Percentiles rank a stretch among this genome's conserved stretches.
These are phyloP conservation scores for Neocrepidodera transversa DNA, from an alignment of 2,888 invertebrate genomes.

Conservation along the genomic window DNA sequence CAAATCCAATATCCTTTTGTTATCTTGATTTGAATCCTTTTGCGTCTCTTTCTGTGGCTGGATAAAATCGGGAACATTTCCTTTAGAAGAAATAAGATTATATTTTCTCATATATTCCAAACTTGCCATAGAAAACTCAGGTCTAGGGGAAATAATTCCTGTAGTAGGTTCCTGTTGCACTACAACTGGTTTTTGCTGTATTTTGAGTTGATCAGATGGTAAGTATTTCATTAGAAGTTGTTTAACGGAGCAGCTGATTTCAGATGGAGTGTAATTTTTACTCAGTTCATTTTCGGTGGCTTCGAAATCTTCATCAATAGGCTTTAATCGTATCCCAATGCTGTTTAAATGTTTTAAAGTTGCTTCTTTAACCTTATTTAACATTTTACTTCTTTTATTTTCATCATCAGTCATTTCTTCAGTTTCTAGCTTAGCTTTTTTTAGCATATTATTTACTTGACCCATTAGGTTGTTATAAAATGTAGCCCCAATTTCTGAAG, in stretches of 20 bases:
- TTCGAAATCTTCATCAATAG: conserved; percentile 42
- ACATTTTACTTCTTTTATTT: conserved; percentile 45
- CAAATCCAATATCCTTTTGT: conserved; percentile 70
- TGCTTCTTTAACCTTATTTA: conserved; percentile 55
- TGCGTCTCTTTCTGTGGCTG: not conserved
- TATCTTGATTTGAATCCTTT: conserved; percentile 31
- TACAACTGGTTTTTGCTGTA: conserved; percentile 17
- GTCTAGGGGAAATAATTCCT: conserved; percentile 50
- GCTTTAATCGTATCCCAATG: conserved; percentile 53
- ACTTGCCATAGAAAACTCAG: conserved; percentile 75
- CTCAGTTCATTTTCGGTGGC: conserved; percentile 23
- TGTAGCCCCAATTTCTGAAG: conserved; percentile 71
- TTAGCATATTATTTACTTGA: conserved; percentile 65
- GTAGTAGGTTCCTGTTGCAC: conserved; percentile 30
- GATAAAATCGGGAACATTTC: conserved; percentile 11
- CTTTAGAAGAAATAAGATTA: conserved; percentile 58
- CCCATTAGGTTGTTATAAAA: conserved; percentile 76
- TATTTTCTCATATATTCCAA: conserved; percentile 75
- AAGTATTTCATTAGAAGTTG: conserved; percentile 66
- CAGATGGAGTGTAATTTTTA: conserved; percentile 51
- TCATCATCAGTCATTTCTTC: conserved; percentile 28
- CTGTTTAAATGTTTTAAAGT: conserved; percentile 56
- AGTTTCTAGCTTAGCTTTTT: conserved; percentile 57
- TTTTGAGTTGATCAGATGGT: conserved; percentile 60
- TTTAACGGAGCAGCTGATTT: conserved; percentile 65